Base-by-base conservation (phyloP, 2,113 vertebrate species). In the Spilogale gracilis region DNA sequence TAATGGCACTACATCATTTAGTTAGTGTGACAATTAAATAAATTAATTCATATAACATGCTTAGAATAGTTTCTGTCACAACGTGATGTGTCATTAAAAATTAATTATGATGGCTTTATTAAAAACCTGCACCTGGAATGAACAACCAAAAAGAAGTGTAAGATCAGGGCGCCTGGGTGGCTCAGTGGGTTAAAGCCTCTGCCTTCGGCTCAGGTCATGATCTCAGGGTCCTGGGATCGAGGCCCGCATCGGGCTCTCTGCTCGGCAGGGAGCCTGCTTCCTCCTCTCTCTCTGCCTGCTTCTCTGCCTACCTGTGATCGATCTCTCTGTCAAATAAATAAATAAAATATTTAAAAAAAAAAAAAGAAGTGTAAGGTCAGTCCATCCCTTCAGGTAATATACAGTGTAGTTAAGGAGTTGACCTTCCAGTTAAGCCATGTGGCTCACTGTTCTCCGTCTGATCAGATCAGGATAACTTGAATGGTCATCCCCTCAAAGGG, bases 341-440 rank as follows among this genome's bases (percentile, higher is more conserved):
- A 38, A 38, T 38, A 38, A 38, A 38, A 38, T 38, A 38, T 38
- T 38, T n/a, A n/a, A n/a, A n/a, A n/a, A 38, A 38, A 38, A 38
- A 20, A 92, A 76, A 79, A 71, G 45, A 93, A 52, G 18, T 76
- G 0, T 80, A 45, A 96, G 85, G 56, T 92, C 50, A 45, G 13
- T 79, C 58, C 23, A 13, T 83, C 63, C 50, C 45, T 48, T 97
- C 38, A 61, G 67, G 63, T 81, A 94, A 96, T 94, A 80, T 92
- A 58, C 45, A 92, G 2, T 91, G 73, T 60, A 56, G 56, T 93
- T 85, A 94, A 87, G 52, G 38, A 87, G 52, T 76, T 83, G 74
- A 88, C 61, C 54, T 94, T 90, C 61, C 80, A 84, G 23, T 84
- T 97, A 94, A 95, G 50, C 69, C 32, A 2, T 38, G 60, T 81